phyloP scores from a whole-genome alignment of 30 jellyfish, hydroid and myxozoan genomes.

The Pseudorhiza aurosa region DNA sequence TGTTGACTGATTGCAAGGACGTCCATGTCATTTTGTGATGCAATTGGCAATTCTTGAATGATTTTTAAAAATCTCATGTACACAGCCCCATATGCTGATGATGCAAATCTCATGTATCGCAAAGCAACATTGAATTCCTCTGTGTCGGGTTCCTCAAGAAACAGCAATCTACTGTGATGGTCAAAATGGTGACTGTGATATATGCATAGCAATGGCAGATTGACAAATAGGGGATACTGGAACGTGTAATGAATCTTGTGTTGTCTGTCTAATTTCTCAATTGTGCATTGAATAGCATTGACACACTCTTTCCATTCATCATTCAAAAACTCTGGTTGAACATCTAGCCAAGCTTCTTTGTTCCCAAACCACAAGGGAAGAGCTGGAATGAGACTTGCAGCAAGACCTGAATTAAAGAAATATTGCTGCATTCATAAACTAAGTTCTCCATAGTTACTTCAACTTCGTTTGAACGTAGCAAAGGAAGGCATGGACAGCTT shows the following conservation, averaged over 20 bases:
- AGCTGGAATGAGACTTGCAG: constrained; percentile 40
- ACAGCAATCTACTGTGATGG: not conserved
- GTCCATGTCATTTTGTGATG: constrained; percentile 21
- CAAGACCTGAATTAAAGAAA: constrained; percentile 2
- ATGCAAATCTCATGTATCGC: constrained; percentile 61
- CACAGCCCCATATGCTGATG: constrained; percentile 63
- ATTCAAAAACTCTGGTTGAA: constrained; percentile 49
- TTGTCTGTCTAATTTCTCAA: constrained; percentile 43
- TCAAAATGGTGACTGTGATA: constrained; percentile 41
- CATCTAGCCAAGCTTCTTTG: constrained; percentile 57
- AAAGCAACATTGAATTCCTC: constrained; percentile 23
- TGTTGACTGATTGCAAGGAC: constrained; percentile 39
- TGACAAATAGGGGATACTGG: constrained; percentile 44
- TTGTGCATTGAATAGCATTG: constrained; percentile 20
- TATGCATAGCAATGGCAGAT: constrained; percentile 48
- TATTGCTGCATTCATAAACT: no score
- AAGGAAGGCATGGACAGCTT: no score
- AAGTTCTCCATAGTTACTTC: no score
- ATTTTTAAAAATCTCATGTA: constrained; percentile 46
- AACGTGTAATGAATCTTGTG: constrained; percentile 34
- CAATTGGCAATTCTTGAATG: constrained; percentile 41
- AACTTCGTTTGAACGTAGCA: no score
- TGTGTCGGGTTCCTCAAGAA: constrained; percentile 26
- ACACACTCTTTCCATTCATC: constrained; percentile 63
- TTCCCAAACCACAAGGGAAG: constrained; percentile 50